A percentile compares a stretch with the other conserved stretches of the same genome.
These are phyloP conservation scores for Mobula birostris DNA, from an alignment of 2,113 vertebrate species.

Conservation along the genomic window DNA sequence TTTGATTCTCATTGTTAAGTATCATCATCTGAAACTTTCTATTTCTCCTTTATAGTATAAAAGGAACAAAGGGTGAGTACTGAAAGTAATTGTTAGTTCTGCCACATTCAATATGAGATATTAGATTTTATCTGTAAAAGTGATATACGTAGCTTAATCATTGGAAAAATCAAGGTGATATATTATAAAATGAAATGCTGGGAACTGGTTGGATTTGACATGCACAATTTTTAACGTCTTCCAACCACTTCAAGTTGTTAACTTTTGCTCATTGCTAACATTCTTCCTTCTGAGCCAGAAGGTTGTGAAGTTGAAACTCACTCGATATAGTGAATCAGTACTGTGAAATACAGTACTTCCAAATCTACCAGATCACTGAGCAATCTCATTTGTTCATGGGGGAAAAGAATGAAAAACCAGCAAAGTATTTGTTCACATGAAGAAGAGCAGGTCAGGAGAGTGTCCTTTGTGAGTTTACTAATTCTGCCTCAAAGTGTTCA, in stretches of 20 bases:
- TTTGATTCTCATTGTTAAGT: background rate
- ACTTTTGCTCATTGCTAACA: background rate
- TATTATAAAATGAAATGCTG: background rate
- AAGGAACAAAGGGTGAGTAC: background rate
- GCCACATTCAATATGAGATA: background rate
- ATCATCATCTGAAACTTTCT: background rate
- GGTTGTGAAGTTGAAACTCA: background rate
- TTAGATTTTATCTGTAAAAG: background rate
- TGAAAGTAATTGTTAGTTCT: background rate
- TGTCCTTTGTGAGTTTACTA: background rate
- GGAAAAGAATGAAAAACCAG: background rate
- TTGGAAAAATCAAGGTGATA: background rate
- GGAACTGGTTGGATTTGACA: background rate
- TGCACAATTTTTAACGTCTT: background rate
- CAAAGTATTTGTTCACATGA: background rate
- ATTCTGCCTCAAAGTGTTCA: background rate
- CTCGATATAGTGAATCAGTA: background rate
- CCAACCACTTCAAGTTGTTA: background rate
- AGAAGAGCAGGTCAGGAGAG: background rate
- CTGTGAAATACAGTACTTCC: background rate
- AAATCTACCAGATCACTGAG: background rate
- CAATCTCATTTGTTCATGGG: background rate
- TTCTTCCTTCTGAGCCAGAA: background rate
- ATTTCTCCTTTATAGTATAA: background rate
- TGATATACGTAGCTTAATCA: background rate